Base-by-base conservation (phyloP, 1,140 invertebrate species). In the Adoxophyes honmai region DNA sequence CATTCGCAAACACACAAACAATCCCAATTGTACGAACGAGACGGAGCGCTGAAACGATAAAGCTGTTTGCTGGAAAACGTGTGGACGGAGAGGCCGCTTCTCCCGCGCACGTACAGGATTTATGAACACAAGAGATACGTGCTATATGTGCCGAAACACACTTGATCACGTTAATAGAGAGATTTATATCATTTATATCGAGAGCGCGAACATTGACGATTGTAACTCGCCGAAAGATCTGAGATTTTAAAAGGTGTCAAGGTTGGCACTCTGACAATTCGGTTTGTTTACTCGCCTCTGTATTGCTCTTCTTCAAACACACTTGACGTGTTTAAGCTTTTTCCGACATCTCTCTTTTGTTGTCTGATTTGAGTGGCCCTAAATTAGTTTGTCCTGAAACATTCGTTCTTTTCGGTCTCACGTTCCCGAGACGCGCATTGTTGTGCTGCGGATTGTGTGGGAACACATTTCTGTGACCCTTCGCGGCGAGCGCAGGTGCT, bases 71-170 rank as follows among this genome's bases (percentile, higher is more conserved):
- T 48, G 21, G 10, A 13, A 11, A 48, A 48, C 11, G n/a, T 48
- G 16, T 28, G 10, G 42, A 48, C 21, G 42, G 10, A 28, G 21
- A 28, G 21, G 21, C 21, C 21, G 6, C 21, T 28, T 28, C 21
- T 48, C 28, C 18, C 13, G n/a, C 16, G 11, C 39, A 56, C 38
- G 52, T 54, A 37, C 52, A 11, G 16, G 28, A 48, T 56, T 56
- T 56, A 56, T 37, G 21, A 34, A 11, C 38, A 8, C 38, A 13
- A 10, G 21, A 48, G 38, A 35, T 44, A 15, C 53, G 53, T 34
- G 33, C 37, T 34, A 54, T 33, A 55, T 48, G 33, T 48, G 39
- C 18, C 14, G 16, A 56, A 48, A 14, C 38, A 42, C 55, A 56
- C 36, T 56, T 34, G 38, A 42, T 56, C 9, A n/a, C 21, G 42